Evolutionary conservation across 2,113 vertebrate genomes (phyloP).

Genomic region (Colinus virginianus): DNA sequence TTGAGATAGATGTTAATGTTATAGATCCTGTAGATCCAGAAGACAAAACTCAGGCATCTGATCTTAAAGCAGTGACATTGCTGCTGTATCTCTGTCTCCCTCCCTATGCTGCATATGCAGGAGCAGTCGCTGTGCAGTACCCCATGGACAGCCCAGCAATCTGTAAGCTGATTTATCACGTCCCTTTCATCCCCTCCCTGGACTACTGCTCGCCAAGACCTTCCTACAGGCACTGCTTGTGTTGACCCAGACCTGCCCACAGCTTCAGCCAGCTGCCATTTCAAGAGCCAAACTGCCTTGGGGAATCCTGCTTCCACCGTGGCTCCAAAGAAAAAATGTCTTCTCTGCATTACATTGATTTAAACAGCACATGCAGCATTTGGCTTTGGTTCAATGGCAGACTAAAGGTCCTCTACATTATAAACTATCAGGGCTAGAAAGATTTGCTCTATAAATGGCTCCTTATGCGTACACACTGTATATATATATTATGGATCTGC

Average conservation of each 20-base stretch:
- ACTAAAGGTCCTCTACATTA: constrained; percentile 20
- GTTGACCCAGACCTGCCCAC: rapidly evolving
- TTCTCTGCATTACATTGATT: background rate
- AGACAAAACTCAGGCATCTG: background rate
- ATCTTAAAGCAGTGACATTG: background rate
- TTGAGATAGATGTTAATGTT: background rate
- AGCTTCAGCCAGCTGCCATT: background rate
- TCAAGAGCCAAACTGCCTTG: background rate
- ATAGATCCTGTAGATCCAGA: background rate
- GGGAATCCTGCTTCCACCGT: background rate
- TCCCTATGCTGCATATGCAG: rapidly evolving
- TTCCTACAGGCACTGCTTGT: background rate
- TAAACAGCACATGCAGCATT: background rate
- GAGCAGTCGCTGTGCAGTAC: background rate
- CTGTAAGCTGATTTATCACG: background rate
- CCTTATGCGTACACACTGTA: background rate
- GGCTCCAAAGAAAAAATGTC: background rate
- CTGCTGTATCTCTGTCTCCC: background rate
- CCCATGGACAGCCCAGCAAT: background rate
- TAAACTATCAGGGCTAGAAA: constrained; percentile 18
- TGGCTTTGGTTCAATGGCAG: constrained; percentile 1
- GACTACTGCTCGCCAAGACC: background rate
- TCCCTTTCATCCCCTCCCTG: background rate
- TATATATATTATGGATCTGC: background rate
- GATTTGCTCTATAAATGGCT: constrained; percentile 42